A percentile compares a stretch with the other conserved stretches of the same genome.
Conservation (phyloP, 1,140 invertebrate genomes). For the Tetragonula clypearis region DNA sequence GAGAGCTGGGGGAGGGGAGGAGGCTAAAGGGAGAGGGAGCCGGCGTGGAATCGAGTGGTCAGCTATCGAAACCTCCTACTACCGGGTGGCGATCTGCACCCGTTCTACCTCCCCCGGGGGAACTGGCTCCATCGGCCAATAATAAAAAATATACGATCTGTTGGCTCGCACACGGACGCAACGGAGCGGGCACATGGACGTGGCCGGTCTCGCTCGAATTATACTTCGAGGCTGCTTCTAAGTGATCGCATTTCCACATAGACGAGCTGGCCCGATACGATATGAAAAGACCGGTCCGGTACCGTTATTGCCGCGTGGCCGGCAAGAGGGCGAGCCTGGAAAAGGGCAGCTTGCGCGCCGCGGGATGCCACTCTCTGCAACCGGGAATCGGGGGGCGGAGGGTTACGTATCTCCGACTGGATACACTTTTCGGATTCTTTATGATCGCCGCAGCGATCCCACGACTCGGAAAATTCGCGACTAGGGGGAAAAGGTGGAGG, state of each 20-base stretch:
- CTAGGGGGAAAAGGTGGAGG: background rate
- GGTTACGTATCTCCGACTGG: conserved; percentile 58
- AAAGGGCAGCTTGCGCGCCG: conserved; percentile 44
- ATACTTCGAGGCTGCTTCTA: conserved; percentile 79
- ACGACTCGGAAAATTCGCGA: conserved; percentile 1
- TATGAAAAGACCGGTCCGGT: conserved; percentile 73
- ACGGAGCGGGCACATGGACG: conserved; percentile 54
- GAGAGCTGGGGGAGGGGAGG: no score
- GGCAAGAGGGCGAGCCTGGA: conserved; percentile 31
- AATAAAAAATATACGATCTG: conserved; percentile 80
- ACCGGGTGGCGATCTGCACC: background rate
- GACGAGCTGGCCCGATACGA: conserved; percentile 78
- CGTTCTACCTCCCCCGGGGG: conserved; percentile 45
- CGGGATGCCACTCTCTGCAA: conserved; percentile 40
- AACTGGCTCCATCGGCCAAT: conserved; percentile 72
- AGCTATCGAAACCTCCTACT: conserved; percentile 76
- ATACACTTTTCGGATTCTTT: conserved; percentile 71
- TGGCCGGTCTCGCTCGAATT: conserved; percentile 69
- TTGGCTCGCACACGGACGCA: conserved; percentile 63
- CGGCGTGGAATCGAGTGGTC: conserved; percentile 76
- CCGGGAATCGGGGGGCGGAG: conserved; percentile 40
- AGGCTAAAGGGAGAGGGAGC: conserved; percentile 47
- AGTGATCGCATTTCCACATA: conserved; percentile 82
- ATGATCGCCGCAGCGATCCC: conserved; percentile 47
- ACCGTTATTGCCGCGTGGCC: conserved; percentile 65